Evolutionary conservation across 2,888 invertebrate genomes (phyloP).

Genomic region (Cynaeus angustus): DNA sequence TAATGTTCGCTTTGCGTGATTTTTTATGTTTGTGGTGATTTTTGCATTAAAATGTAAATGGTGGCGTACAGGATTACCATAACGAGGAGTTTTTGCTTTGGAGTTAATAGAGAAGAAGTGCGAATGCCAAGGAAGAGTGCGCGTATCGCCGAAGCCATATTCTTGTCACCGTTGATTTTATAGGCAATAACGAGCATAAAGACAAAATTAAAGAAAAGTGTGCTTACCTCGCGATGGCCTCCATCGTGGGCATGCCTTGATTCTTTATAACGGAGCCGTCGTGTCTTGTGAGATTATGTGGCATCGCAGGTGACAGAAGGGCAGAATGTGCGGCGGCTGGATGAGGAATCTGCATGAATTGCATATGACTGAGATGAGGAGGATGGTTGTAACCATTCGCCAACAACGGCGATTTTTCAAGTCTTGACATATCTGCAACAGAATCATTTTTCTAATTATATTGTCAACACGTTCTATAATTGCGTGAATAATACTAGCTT

Average conservation of each 20-base stretch:
- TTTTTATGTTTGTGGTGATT: conserved; percentile 31
- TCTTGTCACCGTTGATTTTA: conserved; percentile 10
- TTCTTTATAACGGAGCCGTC: conserved; percentile 90
- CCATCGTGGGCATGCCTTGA: conserved; percentile 90
- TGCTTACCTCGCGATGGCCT: conserved; percentile 88
- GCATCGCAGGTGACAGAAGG: conserved; percentile 92
- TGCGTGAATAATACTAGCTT: conserved; percentile 35
- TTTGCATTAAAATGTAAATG: conserved; percentile 36
- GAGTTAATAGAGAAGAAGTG: conserved; percentile 3
- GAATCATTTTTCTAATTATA: conserved; percentile 21
- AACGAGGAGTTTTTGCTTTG: conserved; percentile 18
- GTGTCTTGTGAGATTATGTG: conserved; percentile 87
- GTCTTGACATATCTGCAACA: conserved; percentile 85
- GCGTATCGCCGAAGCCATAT: neutral
- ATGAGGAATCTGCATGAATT: conserved; percentile 93
- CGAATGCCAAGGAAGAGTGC: conserved; percentile 4
- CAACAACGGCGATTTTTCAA: conserved; percentile 93
- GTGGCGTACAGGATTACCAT: conserved; percentile 26
- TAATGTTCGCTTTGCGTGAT: conserved; percentile 41
- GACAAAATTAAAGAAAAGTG: conserved; percentile 20
- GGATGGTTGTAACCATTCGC: conserved; percentile 97
- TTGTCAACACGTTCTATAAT: conserved; percentile 14
- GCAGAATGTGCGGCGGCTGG: conserved; percentile 82
- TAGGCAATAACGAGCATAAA: conserved; percentile 11
- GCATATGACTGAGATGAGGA: conserved; percentile 94